These are phyloP conservation scores for Anodontia alba DNA, from an alignment of 2,888 invertebrate species.

Conservation along the genomic window DNA sequence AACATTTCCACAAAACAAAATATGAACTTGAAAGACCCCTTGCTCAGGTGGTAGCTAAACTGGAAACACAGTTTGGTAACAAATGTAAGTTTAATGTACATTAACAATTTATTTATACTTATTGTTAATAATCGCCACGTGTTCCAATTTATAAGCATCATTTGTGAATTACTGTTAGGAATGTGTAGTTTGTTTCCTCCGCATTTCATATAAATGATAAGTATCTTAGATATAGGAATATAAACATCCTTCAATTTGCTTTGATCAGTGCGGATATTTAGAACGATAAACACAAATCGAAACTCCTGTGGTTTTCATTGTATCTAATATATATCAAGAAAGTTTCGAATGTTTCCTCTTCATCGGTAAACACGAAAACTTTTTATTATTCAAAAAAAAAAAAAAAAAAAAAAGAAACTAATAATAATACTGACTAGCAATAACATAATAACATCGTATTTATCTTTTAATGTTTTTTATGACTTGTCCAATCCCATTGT, in stretches of 20 bases:
- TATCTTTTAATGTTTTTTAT: too few species aligned
- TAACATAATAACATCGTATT: too few species aligned
- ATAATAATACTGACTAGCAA: too few species aligned
- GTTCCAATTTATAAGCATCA: slow-evolving; percentile 16
- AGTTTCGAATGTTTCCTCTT: not conserved
- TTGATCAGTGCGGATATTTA: slow-evolving; percentile 11
- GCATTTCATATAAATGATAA: slow-evolving; percentile 10
- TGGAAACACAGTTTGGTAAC: not conserved
- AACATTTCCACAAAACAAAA: too few species aligned
- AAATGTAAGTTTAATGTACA: not conserved
- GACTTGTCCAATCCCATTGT: too few species aligned
- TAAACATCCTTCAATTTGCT: slow-evolving; percentile 17
- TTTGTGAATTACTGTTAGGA: not conserved
- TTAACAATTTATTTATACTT: slow-evolving; percentile 5
- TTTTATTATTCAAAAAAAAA: too few species aligned
- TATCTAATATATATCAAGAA: slow-evolving; percentile 6
- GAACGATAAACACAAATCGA: slow-evolving; percentile 12
- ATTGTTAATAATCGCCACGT: slow-evolving; percentile 15
- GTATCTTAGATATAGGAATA: not conserved
- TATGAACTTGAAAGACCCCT: too few species aligned
- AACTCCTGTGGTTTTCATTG: slow-evolving; percentile 10
- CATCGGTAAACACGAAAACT: not conserved
- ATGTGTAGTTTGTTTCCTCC: not conserved
- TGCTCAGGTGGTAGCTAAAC: too few species aligned
- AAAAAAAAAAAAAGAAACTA: too few species aligned